Evolutionary conservation across 2,888 invertebrate species (phyloP), one percentile per base, ranked within the genome.

Genomic region (Drosophila merina): DNA sequence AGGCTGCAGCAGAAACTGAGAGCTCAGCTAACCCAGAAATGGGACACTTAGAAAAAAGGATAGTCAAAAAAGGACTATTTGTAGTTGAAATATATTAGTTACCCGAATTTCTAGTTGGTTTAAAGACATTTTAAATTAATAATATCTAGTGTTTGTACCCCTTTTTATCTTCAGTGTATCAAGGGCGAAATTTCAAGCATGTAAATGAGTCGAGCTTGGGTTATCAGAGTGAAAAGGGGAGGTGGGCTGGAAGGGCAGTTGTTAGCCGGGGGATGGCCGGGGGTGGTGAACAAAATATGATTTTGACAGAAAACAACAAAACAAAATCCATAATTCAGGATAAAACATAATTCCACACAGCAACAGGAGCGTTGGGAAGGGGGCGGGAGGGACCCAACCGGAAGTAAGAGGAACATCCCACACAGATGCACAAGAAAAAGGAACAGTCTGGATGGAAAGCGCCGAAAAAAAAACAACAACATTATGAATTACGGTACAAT

Each of bases 301-400:
- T 86, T 90, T 89, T 89, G 89, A 90, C 90, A 90, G 90, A 88
- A 89, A 89, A 87, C 88, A 89, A 89, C 88, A 88, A 86, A 89
- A 88, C 82, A 89, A 90, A 89, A 88, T 89, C 88, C 89, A 90
- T 90, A 90, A 90, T 84, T 90, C 90, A 89, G 89, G 87, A 90
- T 90, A 90, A 89, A 89, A 84, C 87, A 88, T 89, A 89, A 88
- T 86, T 88, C 88, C 82, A 79, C 81, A 80, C 74, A 78, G 79
- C 72, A 60, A 70, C 66, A 66, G 60, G 69, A 74, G 57, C 59
- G 71, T 72, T 57, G 62, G 68, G 57, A 44, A 36, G 49, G 52
- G 54, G 47, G 55, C 45, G 66, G 10, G 31, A 7, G 62, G 72
- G 20, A 20, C 1, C 20, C 1, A 20, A 20, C 20, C 49, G 9